Evolutionary conservation across 2,888 invertebrate genomes (phyloP), one percentile per base, ranked within the genome.

Genomic region (Nowickia ferox): DNA sequence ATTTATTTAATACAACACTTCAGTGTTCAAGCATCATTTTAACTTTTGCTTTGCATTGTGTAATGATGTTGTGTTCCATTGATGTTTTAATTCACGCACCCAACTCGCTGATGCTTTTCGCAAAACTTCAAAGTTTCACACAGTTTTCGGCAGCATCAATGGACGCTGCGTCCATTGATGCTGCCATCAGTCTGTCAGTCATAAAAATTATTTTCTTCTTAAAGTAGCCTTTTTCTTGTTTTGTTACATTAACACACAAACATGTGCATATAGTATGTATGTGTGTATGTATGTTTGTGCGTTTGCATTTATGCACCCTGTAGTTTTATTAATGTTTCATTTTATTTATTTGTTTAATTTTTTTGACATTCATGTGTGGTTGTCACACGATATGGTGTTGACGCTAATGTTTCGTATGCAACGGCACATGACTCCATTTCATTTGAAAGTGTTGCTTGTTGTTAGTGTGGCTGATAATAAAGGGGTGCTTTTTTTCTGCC

Each of bases 301-400:
- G 44, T 77, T 59, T 51, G n/a, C 17, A 1, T 51, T 5, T 48
- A 1, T 51, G 15, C 15, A 15, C 0, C 17, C 30, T 30, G 30
- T 30, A 30, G 30, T 53, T 17, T 77, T 57, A 68, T 61, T 78
- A 69, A 59, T 44, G 30, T 55, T 53, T 71, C 42, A 46, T 61
- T 78, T 68, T 30, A 55, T 46, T 65, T 53, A 63, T 59, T 46
- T 69, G 30, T 55, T 63, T 17, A 51, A 30, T 57, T 63, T 76
- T 84, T 68, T 51, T 80, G 80, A 84, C 84, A 80, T 80, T 84
- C 80, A 84, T 80, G 75, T 76, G 79, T 80, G 80, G 13, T 84
- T 84, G 75, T 71, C 75, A 71, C 66, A 80, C 61, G 66, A 80
- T 80, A 71, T 76, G 75, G 84, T 80, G 80, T 66, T 84, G 84